Evolutionary conservation across 2,888 invertebrate genomes (phyloP).

Genomic region (Nematopogon swammerdamellus): DNA sequence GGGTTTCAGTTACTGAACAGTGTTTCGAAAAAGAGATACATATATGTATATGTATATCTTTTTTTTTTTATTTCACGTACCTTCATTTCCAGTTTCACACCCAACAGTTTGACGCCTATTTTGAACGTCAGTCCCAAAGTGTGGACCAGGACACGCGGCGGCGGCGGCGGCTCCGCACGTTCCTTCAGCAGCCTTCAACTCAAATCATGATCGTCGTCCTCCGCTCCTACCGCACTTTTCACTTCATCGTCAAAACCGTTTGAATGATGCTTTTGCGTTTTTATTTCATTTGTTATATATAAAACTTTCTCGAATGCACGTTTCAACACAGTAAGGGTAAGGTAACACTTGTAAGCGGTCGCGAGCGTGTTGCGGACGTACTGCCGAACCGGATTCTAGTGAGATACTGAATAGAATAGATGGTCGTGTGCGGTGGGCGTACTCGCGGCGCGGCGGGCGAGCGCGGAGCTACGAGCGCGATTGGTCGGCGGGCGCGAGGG

Average conservation of each 20-base stretch:
- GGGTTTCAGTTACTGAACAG: no score
- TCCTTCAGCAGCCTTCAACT: neutral
- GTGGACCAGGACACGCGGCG: neutral
- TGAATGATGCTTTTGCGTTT: no score
- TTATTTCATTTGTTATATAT: no score
- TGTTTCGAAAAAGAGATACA: no score
- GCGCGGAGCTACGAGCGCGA: no score
- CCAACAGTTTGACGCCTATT: neutral
- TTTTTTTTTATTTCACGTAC: no score
- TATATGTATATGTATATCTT: no score
- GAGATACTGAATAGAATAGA: neutral
- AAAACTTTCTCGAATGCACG: neutral
- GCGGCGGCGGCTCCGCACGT: neutral
- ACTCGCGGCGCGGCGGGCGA: neutral
- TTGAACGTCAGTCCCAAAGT: neutral
- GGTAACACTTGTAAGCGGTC: neutral
- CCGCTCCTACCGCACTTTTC: neutral
- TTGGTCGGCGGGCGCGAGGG: neutral
- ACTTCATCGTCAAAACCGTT: no score
- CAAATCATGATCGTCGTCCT: neutral
- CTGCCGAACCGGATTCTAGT: neutral
- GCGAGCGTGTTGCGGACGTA: neutral
- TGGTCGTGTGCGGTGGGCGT: neutral
- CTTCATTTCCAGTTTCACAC: neutral
- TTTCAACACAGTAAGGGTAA: neutral